Evolutionary conservation across 1,140 invertebrate genomes (phyloP).

Genomic region (Trinorchestia longiramus): DNA sequence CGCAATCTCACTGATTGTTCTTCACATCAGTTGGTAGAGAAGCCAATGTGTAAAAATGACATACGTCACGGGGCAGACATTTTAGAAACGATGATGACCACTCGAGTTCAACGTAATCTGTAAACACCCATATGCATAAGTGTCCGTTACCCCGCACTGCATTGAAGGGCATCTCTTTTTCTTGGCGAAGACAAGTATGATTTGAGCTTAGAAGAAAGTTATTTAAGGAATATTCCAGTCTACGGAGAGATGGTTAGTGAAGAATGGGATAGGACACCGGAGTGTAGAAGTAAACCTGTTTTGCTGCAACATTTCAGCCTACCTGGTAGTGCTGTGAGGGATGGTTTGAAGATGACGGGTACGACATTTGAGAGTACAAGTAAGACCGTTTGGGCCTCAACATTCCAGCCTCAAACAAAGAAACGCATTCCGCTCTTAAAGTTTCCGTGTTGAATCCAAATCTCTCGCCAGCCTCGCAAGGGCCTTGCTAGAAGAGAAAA

Average conservation of each 20-base stretch:
- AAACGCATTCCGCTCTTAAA: constrained; percentile 20
- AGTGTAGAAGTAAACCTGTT: background rate
- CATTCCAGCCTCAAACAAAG: constrained; percentile 61
- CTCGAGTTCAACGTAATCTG: too few species aligned
- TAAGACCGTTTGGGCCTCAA: constrained; percentile 58
- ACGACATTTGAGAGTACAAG: constrained; percentile 63
- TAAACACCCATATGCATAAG: too few species aligned
- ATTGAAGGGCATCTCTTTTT: too few species aligned
- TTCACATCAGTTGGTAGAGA: too few species aligned
- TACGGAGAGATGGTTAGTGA: too few species aligned
- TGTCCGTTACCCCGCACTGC: too few species aligned
- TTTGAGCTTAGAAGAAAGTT: too few species aligned
- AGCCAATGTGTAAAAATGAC: background rate
- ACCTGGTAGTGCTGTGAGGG: constrained; percentile 63
- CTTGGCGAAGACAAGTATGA: too few species aligned
- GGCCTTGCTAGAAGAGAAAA: constrained; percentile 42
- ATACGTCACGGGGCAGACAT: too few species aligned
- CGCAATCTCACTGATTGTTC: too few species aligned
- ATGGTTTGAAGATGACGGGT: constrained; percentile 57
- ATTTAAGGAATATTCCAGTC: too few species aligned
- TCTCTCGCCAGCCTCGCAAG: constrained; percentile 29
- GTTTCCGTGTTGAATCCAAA: constrained; percentile 55
- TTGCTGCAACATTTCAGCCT: background rate
- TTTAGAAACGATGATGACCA: background rate
- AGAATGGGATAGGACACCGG: too few species aligned